These are phyloP conservation scores for Melieria picta DNA, from an alignment of 2,888 invertebrate species.

Conservation along the genomic window DNA sequence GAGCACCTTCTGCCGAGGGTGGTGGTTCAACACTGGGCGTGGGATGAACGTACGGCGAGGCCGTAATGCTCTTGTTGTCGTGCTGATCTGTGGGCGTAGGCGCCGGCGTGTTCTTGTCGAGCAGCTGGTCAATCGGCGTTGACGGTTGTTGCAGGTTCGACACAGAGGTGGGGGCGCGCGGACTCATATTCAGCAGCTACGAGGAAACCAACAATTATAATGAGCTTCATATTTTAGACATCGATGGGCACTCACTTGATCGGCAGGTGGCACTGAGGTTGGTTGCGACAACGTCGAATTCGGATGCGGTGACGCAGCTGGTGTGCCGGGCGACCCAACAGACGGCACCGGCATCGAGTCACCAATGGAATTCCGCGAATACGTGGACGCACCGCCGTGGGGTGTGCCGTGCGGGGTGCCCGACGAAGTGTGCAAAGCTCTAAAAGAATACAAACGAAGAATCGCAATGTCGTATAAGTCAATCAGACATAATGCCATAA, in stretches of 20 bases:
- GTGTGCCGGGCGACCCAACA: constrained; percentile 74
- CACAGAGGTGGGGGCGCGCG: constrained; percentile 71
- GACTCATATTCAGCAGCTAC: constrained; percentile 65
- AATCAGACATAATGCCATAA: no score
- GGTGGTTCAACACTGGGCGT: constrained; percentile 64
- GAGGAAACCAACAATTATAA: neutral
- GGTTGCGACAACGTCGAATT: constrained; percentile 76
- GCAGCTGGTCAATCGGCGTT: constrained; percentile 65
- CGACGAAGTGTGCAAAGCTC: constrained; percentile 33
- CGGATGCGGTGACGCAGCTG: constrained; percentile 73
- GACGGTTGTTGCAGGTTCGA: constrained; percentile 65
- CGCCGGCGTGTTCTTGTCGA: constrained; percentile 66
- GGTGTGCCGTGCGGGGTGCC: constrained; percentile 67
- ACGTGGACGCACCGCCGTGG: constrained; percentile 74
- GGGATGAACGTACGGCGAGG: constrained; percentile 65
- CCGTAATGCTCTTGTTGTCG: constrained; percentile 65
- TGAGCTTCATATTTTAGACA: constrained; percentile 11
- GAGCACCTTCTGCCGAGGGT: constrained; percentile 56
- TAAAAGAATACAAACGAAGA: constrained; percentile 12
- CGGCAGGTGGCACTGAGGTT: constrained; percentile 73
- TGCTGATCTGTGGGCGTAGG: constrained; percentile 66
- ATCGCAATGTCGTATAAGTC: neutral
- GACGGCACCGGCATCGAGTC: constrained; percentile 66
- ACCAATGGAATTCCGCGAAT: constrained; percentile 70
- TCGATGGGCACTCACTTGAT: constrained; percentile 59